Percentiles rank a stretch among this genome's conserved stretches.
These are phyloP conservation scores for Coryphaenoides rupestris DNA, from an alignment of 2,113 vertebrate genomes.

Conservation along the genomic window DNA sequence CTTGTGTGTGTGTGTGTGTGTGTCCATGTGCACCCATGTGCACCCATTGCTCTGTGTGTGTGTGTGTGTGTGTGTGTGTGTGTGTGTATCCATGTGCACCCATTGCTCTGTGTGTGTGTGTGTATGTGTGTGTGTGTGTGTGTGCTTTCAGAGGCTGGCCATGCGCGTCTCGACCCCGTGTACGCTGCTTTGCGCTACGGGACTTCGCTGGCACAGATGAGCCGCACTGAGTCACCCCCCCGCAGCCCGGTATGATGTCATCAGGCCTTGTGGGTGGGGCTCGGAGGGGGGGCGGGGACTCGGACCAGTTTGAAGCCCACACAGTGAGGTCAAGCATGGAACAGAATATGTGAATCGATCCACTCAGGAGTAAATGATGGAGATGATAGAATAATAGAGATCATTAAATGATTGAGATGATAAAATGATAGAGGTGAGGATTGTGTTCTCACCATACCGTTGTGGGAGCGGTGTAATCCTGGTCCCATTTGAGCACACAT, in stretches of 20 bases:
- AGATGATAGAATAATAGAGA: too few species aligned
- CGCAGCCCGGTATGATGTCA: slow-evolving; percentile 77
- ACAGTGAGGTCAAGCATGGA: too few species aligned
- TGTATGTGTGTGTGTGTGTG: slow-evolving; percentile 45
- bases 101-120: slow-evolving; percentile 9
- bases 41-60: slow-evolving; percentile 10
- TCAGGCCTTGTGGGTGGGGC: not conserved
- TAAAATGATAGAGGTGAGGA: too few species aligned
- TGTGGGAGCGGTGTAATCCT: too few species aligned
- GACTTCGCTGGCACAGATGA: slow-evolving; percentile 86
- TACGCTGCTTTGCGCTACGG: slow-evolving; percentile 87
- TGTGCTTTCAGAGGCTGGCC: slow-evolving; percentile 61
- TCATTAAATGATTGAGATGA: too few species aligned
- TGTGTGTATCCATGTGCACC: not conserved
- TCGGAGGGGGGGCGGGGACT: not conserved
- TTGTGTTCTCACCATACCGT: too few species aligned
- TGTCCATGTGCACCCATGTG: not conserved
- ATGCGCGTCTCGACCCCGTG: slow-evolving; percentile 79
- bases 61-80: slow-evolving; percentile 1
- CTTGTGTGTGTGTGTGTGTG: slow-evolving; percentile 19
- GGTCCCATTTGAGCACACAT: too few species aligned
- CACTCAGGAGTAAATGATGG: too few species aligned
- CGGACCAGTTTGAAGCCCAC: too few species aligned
- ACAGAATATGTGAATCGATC: too few species aligned
- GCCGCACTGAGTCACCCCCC: slow-evolving; percentile 85